These are phyloP conservation scores for Diceros bicornis DNA, from an alignment of 2,797 vertebrate genomes.

Conservation along the genomic window DNA sequence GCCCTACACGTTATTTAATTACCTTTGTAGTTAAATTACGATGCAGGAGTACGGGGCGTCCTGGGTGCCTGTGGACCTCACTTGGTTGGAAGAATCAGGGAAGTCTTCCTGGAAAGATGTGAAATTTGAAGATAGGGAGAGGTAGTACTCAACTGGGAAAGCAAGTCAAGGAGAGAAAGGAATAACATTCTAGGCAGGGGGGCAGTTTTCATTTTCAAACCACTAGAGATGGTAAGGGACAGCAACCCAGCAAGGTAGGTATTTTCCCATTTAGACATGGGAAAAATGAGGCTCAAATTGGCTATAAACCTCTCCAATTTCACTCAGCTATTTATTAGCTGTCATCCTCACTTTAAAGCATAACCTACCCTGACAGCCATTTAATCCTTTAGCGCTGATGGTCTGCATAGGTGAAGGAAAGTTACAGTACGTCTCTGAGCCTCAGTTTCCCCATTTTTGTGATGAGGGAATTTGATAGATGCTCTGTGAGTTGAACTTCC, in stretches of 20 bases:
- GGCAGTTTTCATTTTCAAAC: not conserved
- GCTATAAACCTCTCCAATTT: not conserved
- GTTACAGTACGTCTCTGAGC: not conserved
- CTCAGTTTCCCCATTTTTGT: not conserved
- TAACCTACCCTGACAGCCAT: not conserved
- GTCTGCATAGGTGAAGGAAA: not conserved
- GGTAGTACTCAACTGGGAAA: not conserved
- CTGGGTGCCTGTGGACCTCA: not conserved
- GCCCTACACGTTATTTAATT: not conserved
- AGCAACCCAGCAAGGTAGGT: not conserved
- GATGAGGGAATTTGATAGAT: not conserved
- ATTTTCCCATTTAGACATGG: not conserved
- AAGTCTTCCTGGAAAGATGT: not conserved
- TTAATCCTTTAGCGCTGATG: too few species aligned
- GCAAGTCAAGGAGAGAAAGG: not conserved
- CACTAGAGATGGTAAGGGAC: not conserved
- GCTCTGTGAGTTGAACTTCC: not conserved
- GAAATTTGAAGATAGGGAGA: not conserved
- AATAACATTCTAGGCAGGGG: not conserved
- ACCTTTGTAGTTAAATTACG: not conserved
- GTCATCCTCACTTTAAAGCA: not conserved
- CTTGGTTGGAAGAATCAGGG: not conserved
- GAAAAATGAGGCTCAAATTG: not conserved
- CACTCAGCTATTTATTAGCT: not conserved
- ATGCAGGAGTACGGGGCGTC: fast-evolving